Base-by-base conservation (phyloP, 1,140 invertebrate species). In the Pectinophora gossypiella region DNA sequence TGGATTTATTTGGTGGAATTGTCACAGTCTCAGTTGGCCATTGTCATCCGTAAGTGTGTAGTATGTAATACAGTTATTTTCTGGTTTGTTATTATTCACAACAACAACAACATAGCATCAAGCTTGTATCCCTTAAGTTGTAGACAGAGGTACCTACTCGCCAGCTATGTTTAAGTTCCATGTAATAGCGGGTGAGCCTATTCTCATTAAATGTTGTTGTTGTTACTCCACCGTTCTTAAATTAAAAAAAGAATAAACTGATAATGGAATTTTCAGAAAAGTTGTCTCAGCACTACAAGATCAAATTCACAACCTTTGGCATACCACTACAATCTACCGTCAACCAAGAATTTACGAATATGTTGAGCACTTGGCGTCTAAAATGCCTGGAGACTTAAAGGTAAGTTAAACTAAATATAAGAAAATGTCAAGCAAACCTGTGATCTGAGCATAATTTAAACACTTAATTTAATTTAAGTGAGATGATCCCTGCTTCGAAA, bases 11-110 rank as follows among this genome's bases (percentile, higher is more conserved):
- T 84, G 97, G 92, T 7, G 98, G 98, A 10, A 98, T 99, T 61
- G 97, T 98, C 1, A 99, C 98, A 0, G 94, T 99, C 19, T 97
- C 95, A 47, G 96, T 99, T n/a, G 98, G 98, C 16, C 98, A 99
- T 82, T 98, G 96, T 82, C 98, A 99, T 90, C 97, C 97, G 96
- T 98, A 91, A 94, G 94, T 92, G n/a, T 18, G 47, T 52, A 19
- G 4, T 3, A 5, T 59, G 23, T 53, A 56, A n/a, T n/a, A n/a
- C n/a, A n/a, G n/a, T 32, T 35, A 54, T 51, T 20, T 19, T 32
- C 5, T 16, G 40, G 9, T 5, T 19, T 19, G 5, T 27, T 27
- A 27, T 27, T 27, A 12, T 27, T 6, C 23, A 27, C 23, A 27
- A 6, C 5, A 27, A 27, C 12, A 6, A 27, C 12, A 5, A 27